Evolutionary conservation across 2,888 invertebrate species (phyloP), one percentile per base, ranked within the genome.

Genomic region (Zonitis immaculata): DNA sequence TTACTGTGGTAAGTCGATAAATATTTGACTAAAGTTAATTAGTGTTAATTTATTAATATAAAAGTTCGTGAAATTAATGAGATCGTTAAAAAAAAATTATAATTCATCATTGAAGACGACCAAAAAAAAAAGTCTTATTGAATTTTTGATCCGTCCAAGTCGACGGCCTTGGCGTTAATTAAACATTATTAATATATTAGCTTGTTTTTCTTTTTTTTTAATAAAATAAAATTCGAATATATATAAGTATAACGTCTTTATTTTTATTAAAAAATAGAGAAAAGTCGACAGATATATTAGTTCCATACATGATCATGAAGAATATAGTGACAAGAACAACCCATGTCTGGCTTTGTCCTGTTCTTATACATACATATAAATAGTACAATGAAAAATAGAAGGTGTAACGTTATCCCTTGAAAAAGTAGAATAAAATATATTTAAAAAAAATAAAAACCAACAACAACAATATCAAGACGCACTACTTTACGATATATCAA

Each of bases 211-310:
- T 6, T 1, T 12, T 12, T 14, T 3, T 27, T 27, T 2, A 30
- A 12, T 12, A 14, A 32, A 32, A 32, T 35, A 9, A 16, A 16
- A 8, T 8, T 3, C 6, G 11, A 9, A 35, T 16, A 35, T n/a
- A n/a, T n/a, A n/a, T n/a, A n/a, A n/a, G n/a, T n/a, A n/a, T 35
- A 8, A 22, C 6, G 6, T 18, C 39, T 39, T 39, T 9, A 32
- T 27, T 22, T 25, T 44, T 44, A 3, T 42, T n/a, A 22, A 18
- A 20, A 30, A 22, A 18, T 18, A 30, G 5, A 14, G 51, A 63
- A 65, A 68, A 69, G 68, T 69, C 68, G 68, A 70, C 67, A 68
- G 71, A 68, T 66, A n/a, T n/a, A 71, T 72, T 72, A 72, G 69
- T 70, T 71, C 67, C 69, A 59, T 64, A 71, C 70, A 71, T 66